Evolutionary conservation across 2,888 invertebrate genomes (phyloP), one percentile per base, ranked within the genome.

Genomic region (Autographa gamma): DNA sequence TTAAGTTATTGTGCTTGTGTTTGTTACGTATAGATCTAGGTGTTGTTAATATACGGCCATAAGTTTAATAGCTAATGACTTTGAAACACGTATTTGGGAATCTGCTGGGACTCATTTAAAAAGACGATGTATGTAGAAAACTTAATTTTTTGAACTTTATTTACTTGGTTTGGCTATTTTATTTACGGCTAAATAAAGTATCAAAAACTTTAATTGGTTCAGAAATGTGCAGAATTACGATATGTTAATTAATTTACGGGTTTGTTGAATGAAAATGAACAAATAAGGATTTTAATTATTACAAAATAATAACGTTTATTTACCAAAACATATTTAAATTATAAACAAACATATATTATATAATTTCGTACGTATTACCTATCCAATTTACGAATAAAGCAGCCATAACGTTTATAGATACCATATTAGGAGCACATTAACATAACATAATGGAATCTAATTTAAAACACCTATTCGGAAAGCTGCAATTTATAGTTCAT

Each of bases 401-500:
- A n/a, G 11, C 11, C 48, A 58, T 0, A 79, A 58, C 56, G 65
- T 54, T 58, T 75, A 75, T 71, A 48, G 64, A 65, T 63, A 34
- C 63, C 43, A 78, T 70, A 43, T 34, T 74, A 48, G 38, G 32
- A 48, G n/a, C 41, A 60, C 32, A 81, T 79, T 70, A 76, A 48
- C 68, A 71, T 76, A 68, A 61, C 63, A 76, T 71, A 74, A 71
- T 72, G 38, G 66, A 75, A 75, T 69, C 58, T 73, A 73, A 76
- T 76, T 80, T 79, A 72, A 77, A 73, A 71, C 75, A 71, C 66
- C 70, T 71, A 69, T 74, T 78, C 63, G 73, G 64, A 69, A 76
- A 78, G 66, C 83, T 70, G 65, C 74, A 85, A 83, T 85, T 85
- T 83, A 86, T 83, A 82, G 79, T 81, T 75, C 83, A 84, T 87